phyloP scores from a whole-genome alignment of 2,797 vertebrate genomes.

The Alosa sapidissima region DNA sequence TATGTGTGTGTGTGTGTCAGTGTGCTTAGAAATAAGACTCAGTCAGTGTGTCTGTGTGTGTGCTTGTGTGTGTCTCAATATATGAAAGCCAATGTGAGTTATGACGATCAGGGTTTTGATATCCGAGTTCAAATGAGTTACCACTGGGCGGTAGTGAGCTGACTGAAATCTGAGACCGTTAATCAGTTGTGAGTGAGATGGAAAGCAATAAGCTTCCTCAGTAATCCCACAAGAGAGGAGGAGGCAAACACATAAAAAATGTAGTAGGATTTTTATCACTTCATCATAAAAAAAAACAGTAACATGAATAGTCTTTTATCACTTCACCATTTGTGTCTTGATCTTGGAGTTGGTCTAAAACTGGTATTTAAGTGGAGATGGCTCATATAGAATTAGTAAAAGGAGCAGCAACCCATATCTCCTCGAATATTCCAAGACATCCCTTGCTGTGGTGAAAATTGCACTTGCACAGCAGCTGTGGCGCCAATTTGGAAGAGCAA shows the following conservation, averaged over 20 bases:
- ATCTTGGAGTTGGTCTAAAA: neutral
- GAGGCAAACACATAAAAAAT: neutral
- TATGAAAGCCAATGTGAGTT: constrained; percentile 12
- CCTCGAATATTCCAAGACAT: neutral
- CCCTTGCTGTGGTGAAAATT: constrained; percentile 8
- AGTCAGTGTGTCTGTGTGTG: neutral
- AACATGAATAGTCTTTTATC: neutral
- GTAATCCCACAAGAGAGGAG: neutral
- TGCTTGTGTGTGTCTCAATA: neutral
- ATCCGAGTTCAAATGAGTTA: constrained; percentile 12
- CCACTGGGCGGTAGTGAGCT: neutral
- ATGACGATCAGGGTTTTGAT: constrained; percentile 23
- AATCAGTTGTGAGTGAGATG: constrained; percentile 2
- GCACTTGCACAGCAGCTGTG: neutral
- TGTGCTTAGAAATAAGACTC: constrained; percentile 9
- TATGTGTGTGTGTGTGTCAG: neutral
- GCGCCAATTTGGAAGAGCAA: neutral
- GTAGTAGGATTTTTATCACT: constrained; percentile 13
- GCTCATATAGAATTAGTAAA: neutral
- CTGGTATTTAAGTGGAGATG: neutral
- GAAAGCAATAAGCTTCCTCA: constrained; percentile 11
- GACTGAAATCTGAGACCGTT: constrained; percentile 11
- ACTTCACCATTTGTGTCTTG: neutral
- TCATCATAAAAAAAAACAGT: neutral
- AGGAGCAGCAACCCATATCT: neutral